phyloP scores from a whole-genome alignment of 2,797 vertebrate genomes.

The Enoplosus armatus region DNA sequence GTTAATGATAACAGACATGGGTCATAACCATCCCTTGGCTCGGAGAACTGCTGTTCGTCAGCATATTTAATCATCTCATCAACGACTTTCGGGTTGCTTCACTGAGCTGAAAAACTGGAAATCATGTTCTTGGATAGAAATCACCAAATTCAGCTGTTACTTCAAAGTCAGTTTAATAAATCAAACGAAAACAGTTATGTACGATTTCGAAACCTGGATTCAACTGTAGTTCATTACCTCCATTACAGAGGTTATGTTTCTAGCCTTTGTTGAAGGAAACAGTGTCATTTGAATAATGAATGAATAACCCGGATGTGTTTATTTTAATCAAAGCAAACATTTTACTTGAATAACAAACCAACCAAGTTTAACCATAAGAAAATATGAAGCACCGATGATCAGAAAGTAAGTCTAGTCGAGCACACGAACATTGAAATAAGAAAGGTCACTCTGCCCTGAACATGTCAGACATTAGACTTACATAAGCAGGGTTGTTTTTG shows the following conservation, averaged over 20 bases:
- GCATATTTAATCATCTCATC: constrained; percentile 49
- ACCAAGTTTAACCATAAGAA: too few relatives aligned
- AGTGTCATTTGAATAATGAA: too few relatives aligned
- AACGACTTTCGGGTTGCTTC: constrained; percentile 31
- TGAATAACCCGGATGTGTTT: too few relatives aligned
- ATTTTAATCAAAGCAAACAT: too few relatives aligned
- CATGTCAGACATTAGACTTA: too few relatives aligned
- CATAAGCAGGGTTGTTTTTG: too few relatives aligned
- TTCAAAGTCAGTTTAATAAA: constrained; percentile 26
- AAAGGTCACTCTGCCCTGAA: too few relatives aligned
- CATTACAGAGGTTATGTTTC: not conserved
- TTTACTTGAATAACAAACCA: too few relatives aligned
- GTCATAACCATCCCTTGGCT: constrained; percentile 25
- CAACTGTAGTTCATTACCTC: not conserved
- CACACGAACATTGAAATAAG: too few relatives aligned
- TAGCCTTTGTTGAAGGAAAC: too few relatives aligned
- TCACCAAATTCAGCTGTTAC: constrained; percentile 9
- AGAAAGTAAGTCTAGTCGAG: too few relatives aligned
- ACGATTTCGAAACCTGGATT: constrained; percentile 7
- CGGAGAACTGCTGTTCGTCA: constrained; percentile 38
- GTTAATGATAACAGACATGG: constrained; percentile 36
- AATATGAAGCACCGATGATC: too few relatives aligned
- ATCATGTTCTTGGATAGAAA: constrained; percentile 33
- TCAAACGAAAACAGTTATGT: constrained; percentile 6
- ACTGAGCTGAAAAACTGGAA: constrained; percentile 52